Base-by-base conservation (phyloP, 1,140 invertebrate species). In the Drosophila parvula region DNA sequence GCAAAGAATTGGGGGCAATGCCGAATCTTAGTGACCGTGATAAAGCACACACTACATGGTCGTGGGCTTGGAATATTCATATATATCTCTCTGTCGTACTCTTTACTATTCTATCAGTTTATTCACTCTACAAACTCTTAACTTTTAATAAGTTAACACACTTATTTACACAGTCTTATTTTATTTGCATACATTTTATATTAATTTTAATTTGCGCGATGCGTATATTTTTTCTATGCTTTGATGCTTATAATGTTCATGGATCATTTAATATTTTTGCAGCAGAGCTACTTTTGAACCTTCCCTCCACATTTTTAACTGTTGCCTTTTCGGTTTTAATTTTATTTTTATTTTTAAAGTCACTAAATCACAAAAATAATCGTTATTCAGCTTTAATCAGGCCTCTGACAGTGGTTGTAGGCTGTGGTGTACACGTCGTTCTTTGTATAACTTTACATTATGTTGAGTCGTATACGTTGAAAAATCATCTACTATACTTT, bases 241-340 rank as follows among this genome's bases (percentile, higher is more conserved):
- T 97, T 80, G 97, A 98, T 93, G 96, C 97, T 0, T 98, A 98
- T 85, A 98, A 98, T 82, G 94, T 96, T 8, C 95, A 95, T 62
- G 94, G 94, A 43, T 96, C 95, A 0, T 94, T 97, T 77, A 96
- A 96, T 36, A 94, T 95, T n/a, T 95, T 96, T 40, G 91, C 97
- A 11, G 96, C 96, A 32, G 95, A 96, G 67, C 94, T 98, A n/a
- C 90, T 98, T 4, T 94, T 97, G 60, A 95, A 97, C 81, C 94
- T 97, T 28, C 96, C 96, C 0, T 95, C 96, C 22, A 97, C 97
- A 56, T 95, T 97, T 55, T 90, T 98, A 10, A 96, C 96, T 12
- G 95, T 97, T 2, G 95, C 96, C 0, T 98, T 98, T 90, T 95
- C 96, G 11, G 95, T 97, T 18, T 94, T 98, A 5, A 96, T 98